Percentiles rank a stretch among this genome's conserved stretches.
phyloP scores from a whole-genome alignment of 2,888 invertebrate genomes.

The Ichneumoninae sp. region DNA sequence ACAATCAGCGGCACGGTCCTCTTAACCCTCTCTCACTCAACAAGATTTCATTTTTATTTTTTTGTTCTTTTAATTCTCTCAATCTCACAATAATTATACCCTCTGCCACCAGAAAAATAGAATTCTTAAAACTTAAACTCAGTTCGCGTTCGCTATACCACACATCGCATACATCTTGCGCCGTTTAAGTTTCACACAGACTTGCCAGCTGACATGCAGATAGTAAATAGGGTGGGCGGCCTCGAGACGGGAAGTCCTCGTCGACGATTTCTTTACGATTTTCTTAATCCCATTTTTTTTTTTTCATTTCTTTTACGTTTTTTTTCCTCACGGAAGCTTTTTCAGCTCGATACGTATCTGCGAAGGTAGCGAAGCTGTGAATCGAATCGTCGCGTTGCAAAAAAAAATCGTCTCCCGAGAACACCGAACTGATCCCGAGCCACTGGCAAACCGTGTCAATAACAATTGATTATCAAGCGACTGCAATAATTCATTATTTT shows the following conservation, averaged over 20 bases:
- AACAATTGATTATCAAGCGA: slow-evolving; percentile 76
- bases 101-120: slow-evolving; percentile 82
- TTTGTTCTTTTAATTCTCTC: slow-evolving; percentile 48
- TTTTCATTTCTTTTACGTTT: background rate
- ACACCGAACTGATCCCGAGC: slow-evolving; percentile 41
- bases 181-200: slow-evolving; percentile 58
- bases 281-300: background rate
- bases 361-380: slow-evolving; percentile 30
- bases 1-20: background rate
- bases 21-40: slow-evolving; percentile 5
- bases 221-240: slow-evolving; percentile 3
- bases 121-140: slow-evolving; percentile 83
- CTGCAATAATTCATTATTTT: slow-evolving; percentile 69
- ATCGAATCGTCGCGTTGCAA: background rate
- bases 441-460: slow-evolving; percentile 67
- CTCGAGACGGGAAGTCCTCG: background rate
- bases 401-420: slow-evolving; percentile 23
- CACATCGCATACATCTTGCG: slow-evolving; percentile 57
- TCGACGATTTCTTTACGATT: slow-evolving; percentile 12
- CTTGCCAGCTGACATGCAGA: slow-evolving; percentile 50
- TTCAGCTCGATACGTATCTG: slow-evolving; percentile 13
- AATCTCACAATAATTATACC: slow-evolving; percentile 70
- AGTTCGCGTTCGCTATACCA: slow-evolving; percentile 68
- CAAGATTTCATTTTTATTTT: slow-evolving; percentile 22
- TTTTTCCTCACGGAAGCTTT: background rate